A percentile compares a stretch with the other conserved stretches of the same genome.
Conservation (phyloP, 1,140 invertebrate genomes). For the Camponotus floridanus region DNA sequence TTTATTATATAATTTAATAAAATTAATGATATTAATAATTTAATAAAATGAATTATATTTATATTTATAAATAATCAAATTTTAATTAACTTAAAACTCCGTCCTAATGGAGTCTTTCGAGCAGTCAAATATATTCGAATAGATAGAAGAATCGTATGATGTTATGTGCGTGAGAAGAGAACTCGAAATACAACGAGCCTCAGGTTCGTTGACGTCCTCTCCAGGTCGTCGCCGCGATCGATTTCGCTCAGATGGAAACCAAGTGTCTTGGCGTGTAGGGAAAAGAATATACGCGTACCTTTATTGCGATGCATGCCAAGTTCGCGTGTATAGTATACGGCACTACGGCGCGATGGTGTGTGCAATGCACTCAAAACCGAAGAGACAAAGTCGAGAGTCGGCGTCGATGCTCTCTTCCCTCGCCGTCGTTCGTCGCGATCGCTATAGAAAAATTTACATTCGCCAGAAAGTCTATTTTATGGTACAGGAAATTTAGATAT, state of each 20-base stretch:
- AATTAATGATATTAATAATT: too few relatives aligned
- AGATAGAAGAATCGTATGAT: background rate
- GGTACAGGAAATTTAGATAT: slow-evolving; percentile 29
- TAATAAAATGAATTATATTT: too few relatives aligned
- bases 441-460: slow-evolving; percentile 29
- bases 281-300: background rate
- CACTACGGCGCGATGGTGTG: background rate
- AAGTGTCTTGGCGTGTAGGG: background rate
- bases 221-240: slow-evolving; percentile 18
- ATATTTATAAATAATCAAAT: too few relatives aligned
- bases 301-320: slow-evolving; percentile 35
- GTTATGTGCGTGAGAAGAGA: background rate
- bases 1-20: too few relatives aligned
- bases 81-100: too few relatives aligned
- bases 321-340: background rate
- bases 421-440: background rate
- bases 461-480: slow-evolving; percentile 15
- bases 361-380: slow-evolving; percentile 29
- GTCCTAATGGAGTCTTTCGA: too few relatives aligned
- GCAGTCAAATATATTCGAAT: background rate
- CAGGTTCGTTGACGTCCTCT: slow-evolving; percentile 8
- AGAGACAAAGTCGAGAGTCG: slow-evolving; percentile 35
- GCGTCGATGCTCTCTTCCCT: background rate
- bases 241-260: slow-evolving; percentile 4
- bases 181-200: background rate